These are phyloP conservation scores for Diorhabda elongata DNA, from an alignment of 1,140 invertebrate genomes.

Conservation along the genomic window DNA sequence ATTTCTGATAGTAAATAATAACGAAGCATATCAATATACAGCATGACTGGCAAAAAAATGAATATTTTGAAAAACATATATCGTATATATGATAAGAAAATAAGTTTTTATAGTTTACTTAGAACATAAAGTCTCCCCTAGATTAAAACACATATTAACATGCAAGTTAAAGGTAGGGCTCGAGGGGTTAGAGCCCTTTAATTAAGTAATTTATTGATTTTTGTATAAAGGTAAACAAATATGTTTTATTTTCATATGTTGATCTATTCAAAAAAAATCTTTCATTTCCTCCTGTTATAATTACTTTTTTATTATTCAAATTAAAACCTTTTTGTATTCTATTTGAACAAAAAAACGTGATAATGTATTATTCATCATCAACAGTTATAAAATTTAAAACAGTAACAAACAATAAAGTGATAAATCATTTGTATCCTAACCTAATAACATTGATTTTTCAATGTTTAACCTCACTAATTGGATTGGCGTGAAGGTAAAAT, in stretches of 20 bases:
- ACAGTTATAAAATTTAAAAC: too few species aligned
- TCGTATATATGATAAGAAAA: too few species aligned
- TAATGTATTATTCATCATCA: too few species aligned
- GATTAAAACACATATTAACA: slow-evolving; percentile 3
- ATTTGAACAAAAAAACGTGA: background rate
- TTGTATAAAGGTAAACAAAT: slow-evolving; percentile 10
- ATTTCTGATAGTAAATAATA: too few species aligned
- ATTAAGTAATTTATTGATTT: slow-evolving; percentile 5
- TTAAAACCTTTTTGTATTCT: background rate
- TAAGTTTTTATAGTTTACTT: too few species aligned
- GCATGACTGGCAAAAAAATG: too few species aligned
- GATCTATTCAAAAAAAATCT: too few species aligned
- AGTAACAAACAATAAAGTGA: background rate
- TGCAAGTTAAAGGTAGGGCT: slow-evolving; percentile 17
- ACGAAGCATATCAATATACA: too few species aligned
- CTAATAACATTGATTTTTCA: slow-evolving; percentile 15
- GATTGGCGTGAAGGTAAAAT: background rate
- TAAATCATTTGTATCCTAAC: background rate
- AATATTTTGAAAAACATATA: too few species aligned
- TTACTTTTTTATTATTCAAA: background rate
- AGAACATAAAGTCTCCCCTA: background rate
- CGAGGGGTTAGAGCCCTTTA: slow-evolving; percentile 5
- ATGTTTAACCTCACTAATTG: background rate
- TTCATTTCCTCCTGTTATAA: background rate
- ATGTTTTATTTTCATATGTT: background rate